phyloP scores from a whole-genome alignment of 2,113 vertebrate species.

The Lophius piscatorius region DNA sequence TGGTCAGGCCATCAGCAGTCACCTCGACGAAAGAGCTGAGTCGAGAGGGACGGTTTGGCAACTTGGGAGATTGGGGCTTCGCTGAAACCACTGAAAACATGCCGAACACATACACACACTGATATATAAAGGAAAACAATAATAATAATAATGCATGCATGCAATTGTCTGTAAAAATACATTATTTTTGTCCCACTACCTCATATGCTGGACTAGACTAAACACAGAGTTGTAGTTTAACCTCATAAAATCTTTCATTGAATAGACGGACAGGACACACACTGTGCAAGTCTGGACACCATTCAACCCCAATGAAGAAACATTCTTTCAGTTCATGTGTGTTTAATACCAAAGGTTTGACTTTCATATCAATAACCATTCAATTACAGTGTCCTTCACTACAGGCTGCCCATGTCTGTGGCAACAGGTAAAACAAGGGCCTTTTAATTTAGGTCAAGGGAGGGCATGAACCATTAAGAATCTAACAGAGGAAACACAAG shows the following conservation, averaged over 20 bases:
- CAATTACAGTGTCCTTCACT: background rate
- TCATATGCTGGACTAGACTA: background rate
- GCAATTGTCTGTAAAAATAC: background rate
- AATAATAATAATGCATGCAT: background rate
- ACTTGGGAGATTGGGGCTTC: constrained; percentile 91
- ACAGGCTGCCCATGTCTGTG: background rate
- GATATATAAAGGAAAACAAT: background rate
- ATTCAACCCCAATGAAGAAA: too few relatives aligned
- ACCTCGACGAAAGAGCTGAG: constrained; percentile 95
- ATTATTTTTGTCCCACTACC: background rate
- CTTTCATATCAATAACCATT: background rate
- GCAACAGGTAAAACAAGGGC: background rate
- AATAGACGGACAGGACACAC: background rate
- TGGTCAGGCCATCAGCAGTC: constrained; percentile 87
- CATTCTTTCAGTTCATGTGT: background rate
- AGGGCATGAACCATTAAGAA: too few relatives aligned
- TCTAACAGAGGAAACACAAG: background rate
- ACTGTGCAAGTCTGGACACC: background rate
- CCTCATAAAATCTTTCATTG: too few relatives aligned
- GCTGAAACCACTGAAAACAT: constrained; percentile 85
- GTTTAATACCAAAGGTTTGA: background rate
- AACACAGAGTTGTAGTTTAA: background rate
- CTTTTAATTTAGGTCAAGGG: background rate
- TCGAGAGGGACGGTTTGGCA: constrained; percentile 82
- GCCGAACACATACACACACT: background rate